Conservation (phyloP, 2,113 vertebrate species). For the Archilochus colubris region DNA sequence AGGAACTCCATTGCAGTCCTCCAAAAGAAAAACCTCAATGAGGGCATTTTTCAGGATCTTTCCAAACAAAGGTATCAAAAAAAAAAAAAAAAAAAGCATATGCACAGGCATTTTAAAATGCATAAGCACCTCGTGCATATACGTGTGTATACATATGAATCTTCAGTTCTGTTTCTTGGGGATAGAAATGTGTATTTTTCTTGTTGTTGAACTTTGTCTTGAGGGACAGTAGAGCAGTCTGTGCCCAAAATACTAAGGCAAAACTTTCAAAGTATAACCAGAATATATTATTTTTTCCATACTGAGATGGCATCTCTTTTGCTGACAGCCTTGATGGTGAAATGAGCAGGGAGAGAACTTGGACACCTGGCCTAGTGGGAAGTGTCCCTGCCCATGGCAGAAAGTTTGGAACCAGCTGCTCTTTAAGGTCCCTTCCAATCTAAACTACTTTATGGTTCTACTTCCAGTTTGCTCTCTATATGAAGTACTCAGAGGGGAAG, state of each 20-base stretch:
- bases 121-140: neutral
- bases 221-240: neutral
- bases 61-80: no score
- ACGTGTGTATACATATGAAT: accelerated
- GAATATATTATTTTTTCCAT: neutral
- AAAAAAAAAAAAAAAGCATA: neutral
- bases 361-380: no score
- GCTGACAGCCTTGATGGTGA: neutral
- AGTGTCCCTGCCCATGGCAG: no score
- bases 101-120: neutral
- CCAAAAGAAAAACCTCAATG: neutral
- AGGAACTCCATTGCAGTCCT: neutral
- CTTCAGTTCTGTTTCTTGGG: neutral
- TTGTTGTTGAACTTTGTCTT: neutral
- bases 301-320: neutral
- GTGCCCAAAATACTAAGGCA: neutral
- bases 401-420: no score
- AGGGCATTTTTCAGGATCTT: neutral
- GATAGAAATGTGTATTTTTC: neutral
- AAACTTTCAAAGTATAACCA: neutral
- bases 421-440: no score
- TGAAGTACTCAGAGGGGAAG: neutral
- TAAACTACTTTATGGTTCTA: no score
- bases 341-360: neutral
- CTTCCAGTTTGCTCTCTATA: neutral